phyloP scores from a whole-genome alignment of 2,797 vertebrate species.

The Stomatorhinus walkeri region DNA sequence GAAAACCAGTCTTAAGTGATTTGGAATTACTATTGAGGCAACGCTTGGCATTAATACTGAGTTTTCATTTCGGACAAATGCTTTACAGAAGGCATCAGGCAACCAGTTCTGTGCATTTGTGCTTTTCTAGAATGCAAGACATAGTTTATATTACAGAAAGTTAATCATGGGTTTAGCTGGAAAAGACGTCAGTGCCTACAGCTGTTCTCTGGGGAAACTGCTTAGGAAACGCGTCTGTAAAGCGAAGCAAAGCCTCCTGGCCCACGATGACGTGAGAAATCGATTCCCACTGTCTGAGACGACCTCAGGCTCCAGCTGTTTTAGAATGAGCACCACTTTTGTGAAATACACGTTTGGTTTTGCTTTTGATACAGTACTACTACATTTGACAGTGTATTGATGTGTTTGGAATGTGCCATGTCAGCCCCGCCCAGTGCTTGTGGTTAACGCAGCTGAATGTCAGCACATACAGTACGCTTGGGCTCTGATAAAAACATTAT shows the following conservation, averaged over 20 bases:
- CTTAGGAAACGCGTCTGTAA: neutral
- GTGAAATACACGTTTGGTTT: constrained; percentile 7
- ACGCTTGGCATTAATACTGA: neutral
- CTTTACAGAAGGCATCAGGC: neutral
- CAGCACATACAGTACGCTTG: constrained; percentile 15
- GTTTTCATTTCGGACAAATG: neutral
- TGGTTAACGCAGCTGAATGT: constrained; percentile 31
- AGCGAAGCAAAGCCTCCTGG: neutral
- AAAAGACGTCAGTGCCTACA: neutral
- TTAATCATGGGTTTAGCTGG: constrained; percentile 11
- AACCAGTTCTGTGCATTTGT: neutral
- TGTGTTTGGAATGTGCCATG: constrained; percentile 42
- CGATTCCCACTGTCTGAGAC: neutral
- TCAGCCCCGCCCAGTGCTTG: constrained; percentile 30
- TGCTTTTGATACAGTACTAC: constrained; percentile 37
- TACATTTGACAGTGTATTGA: constrained; percentile 49
- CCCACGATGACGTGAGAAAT: neutral
- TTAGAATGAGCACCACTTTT: neutral
- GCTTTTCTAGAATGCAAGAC: neutral
- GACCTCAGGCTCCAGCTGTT: neutral
- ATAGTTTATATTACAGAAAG: neutral
- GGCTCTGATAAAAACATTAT: neutral
- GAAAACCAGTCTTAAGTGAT: neutral
- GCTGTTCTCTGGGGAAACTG: neutral
- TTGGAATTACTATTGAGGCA: neutral